Conservation (phyloP, 2,888 invertebrate species). For the Brachypalpus laphriformis region DNA sequence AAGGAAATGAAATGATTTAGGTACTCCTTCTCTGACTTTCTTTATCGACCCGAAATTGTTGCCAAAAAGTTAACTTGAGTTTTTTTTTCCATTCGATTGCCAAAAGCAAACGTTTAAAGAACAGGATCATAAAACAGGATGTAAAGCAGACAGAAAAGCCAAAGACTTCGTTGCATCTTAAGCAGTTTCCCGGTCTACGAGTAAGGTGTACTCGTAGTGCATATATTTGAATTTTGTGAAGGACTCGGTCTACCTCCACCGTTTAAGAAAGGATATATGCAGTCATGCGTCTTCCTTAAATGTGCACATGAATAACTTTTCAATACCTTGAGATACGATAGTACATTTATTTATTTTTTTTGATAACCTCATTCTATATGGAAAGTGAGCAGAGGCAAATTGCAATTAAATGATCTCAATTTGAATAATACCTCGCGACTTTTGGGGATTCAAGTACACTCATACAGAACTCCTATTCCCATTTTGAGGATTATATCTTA, state of each 20-base stretch:
- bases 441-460: neutral
- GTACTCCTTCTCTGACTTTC: conserved; percentile 16
- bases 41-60: conserved; percentile 27
- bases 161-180: conserved; percentile 56
- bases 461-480: neutral
- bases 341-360: neutral
- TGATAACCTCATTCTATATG: neutral
- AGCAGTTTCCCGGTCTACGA: conserved; percentile 24
- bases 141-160: conserved; percentile 3
- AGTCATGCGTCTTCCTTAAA: conserved; percentile 52
- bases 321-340: conserved; percentile 35
- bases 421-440: conserved; percentile 41
- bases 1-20: conserved; percentile 47
- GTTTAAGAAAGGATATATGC: conserved; percentile 12
- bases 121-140: conserved; percentile 34
- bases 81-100: conserved; percentile 28
- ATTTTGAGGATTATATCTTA: neutral
- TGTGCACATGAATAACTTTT: conserved; percentile 64
- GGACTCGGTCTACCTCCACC: neutral
- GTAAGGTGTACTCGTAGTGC: conserved; percentile 37
- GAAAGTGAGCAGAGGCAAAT: conserved; percentile 39
- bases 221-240: conserved; percentile 16
- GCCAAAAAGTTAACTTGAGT: conserved; percentile 23
- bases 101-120: conserved; percentile 57
- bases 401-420: conserved; percentile 50